Conservation (phyloP, 2,113 vertebrate genomes). For the Regulus satrapa region DNA sequence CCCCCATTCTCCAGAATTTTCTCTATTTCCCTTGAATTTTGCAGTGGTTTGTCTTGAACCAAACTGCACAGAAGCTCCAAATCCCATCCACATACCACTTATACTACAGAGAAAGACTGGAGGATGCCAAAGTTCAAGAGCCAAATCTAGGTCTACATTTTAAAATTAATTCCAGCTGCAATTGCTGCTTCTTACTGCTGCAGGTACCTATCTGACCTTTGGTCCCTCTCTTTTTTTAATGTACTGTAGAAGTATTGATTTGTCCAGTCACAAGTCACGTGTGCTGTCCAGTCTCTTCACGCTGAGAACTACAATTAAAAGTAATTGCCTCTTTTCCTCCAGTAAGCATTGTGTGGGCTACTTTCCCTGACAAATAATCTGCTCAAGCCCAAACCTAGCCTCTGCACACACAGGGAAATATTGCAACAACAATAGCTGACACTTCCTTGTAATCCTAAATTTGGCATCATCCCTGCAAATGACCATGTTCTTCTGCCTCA, state of each 20-base stretch:
- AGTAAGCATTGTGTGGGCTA: slow-evolving; percentile 6
- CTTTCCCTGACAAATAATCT: neutral
- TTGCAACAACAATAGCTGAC: neutral
- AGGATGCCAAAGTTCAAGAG: neutral
- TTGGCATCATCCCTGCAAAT: neutral
- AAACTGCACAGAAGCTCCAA: neutral
- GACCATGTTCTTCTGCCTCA: neutral
- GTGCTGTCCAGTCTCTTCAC: neutral
- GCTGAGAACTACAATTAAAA: slow-evolving; percentile 7
- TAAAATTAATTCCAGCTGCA: neutral
- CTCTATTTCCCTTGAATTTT: neutral
- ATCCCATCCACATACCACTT: neutral
- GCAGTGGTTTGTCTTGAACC: neutral
- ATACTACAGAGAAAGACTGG: neutral
- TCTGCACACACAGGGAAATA: neutral
- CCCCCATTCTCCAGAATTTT: neutral
- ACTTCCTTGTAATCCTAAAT: neutral
- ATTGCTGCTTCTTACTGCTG: neutral
- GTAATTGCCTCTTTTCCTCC: slow-evolving; percentile 18
- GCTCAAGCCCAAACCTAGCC: neutral
- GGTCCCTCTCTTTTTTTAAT: neutral
- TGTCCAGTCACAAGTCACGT: neutral
- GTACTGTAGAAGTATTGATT: neutral
- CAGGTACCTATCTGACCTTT: neutral
- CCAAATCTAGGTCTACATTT: neutral